Base-by-base conservation (phyloP, 1,140 invertebrate genomes). In the Trichonephila clavata region DNA sequence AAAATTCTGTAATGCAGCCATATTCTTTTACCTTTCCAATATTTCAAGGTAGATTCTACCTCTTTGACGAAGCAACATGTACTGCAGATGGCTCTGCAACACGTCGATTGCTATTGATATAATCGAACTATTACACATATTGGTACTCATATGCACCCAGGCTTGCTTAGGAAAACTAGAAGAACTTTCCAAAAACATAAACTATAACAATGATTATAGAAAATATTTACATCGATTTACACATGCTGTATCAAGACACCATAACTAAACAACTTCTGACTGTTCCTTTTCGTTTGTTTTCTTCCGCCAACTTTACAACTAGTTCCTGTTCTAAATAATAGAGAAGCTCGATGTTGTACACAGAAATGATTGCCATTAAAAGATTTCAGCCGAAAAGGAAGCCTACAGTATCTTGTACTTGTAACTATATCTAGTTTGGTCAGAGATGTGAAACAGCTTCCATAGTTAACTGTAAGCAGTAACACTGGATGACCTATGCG, bases 331-430 rank as follows among this genome's bases (percentile, higher is more conserved):
- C 59, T 83, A 71, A 86, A 39, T 59, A 77, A 86, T 43, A 86
- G 50, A 59, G 60, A 92, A 92, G 91, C 91, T 92, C 91, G 91
- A 86, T 92, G 63, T 86, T 91, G 20, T 86, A 86, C 84, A 92
- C 81, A 92, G 20, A 92, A 92, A 92, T 92, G 91, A 92, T 92
- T 92, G 91, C 91, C 91, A 27, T 92, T 91, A 63, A 86, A 83
- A 92, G 32, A 92, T 86, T 91, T 77, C 39, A 86, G 63, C 61
- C 61, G 27, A 32, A 92, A 86, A 92, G 81, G 91, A 86, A 86
- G 91, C 65, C 91, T 83, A 86, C 57, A 32, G 27, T 77, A 32
- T 77, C 68, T 77, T 77, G 68, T 77, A 77, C 68, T 77, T 77
- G 27, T 27, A 27, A 77, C 68, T 39, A 39, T 5, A 27, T 10